These are phyloP conservation scores for Polydesmus complanatus DNA, from an alignment of 2,888 invertebrate species.

Conservation along the genomic window DNA sequence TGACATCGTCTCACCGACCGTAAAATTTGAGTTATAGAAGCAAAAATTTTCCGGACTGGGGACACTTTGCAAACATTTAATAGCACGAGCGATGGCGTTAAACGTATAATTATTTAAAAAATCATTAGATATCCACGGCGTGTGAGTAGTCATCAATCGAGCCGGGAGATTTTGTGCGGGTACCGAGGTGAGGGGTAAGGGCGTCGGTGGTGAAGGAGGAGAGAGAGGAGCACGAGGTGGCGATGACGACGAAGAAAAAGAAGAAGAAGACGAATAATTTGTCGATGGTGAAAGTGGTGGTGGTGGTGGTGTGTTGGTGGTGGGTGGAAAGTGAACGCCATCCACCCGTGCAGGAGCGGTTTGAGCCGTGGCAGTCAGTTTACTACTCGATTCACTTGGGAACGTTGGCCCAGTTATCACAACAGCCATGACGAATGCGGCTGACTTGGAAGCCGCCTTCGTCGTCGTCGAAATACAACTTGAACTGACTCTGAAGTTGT, in stretches of 20 bases:
- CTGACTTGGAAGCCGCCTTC: background rate
- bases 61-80: conserved; percentile 7
- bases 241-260: conserved; percentile 9
- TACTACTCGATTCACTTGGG: background rate
- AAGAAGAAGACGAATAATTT: conserved; percentile 5
- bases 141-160: too few species aligned
- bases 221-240: background rate
- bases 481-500: background rate
- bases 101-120: conserved; percentile 16
- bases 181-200: background rate
- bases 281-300: background rate
- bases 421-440: background rate
- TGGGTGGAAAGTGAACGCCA: too few species aligned
- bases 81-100: conserved; percentile 14
- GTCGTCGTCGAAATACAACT: background rate
- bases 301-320: background rate
- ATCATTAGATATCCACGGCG: conserved; percentile 14
- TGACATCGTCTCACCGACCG: background rate
- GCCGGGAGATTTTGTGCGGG: too few species aligned
- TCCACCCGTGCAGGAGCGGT: background rate
- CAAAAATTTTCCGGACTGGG: background rate
- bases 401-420: background rate
- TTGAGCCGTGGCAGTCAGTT: background rate
- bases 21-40: background rate
- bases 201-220: background rate